Evolutionary conservation across 2,113 vertebrate genomes (phyloP).

Genomic region (Anser cygnoides): DNA sequence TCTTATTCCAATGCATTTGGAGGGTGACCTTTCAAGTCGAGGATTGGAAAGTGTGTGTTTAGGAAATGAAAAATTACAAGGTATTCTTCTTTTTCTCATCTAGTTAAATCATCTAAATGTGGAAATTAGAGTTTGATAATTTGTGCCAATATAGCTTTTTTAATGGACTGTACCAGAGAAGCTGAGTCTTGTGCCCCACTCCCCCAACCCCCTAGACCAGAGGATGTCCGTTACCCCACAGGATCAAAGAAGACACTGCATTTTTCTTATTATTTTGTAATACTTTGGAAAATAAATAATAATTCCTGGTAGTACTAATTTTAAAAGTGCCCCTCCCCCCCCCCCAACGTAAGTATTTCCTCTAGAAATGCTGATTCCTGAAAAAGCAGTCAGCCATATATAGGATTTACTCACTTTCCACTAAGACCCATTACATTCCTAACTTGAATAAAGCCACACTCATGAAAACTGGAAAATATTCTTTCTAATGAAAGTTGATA

Average conservation of each 20-base stretch:
- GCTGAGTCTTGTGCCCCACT: background rate
- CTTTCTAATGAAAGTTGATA: background rate
- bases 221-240: background rate
- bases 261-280: background rate
- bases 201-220: accelerated
- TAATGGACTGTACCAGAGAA: background rate
- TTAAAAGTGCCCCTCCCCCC: background rate
- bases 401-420: background rate
- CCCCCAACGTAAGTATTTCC: background rate
- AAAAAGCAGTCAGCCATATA: background rate
- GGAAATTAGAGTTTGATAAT: background rate
- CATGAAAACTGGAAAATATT: background rate
- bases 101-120: background rate
- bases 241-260: background rate
- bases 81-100: background rate
- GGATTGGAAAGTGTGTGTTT: background rate
- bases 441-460: background rate
- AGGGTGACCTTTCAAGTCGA: background rate
- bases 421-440: background rate
- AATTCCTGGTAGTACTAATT: background rate
- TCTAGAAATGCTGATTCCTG: background rate
- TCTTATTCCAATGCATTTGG: background rate
- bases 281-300: background rate
- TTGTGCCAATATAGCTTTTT: background rate
- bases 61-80: background rate